Evolutionary conservation across 2,113 vertebrate genomes (phyloP), one percentile per base, ranked within the genome.

Genomic region (Pelodiscus sinensis): DNA sequence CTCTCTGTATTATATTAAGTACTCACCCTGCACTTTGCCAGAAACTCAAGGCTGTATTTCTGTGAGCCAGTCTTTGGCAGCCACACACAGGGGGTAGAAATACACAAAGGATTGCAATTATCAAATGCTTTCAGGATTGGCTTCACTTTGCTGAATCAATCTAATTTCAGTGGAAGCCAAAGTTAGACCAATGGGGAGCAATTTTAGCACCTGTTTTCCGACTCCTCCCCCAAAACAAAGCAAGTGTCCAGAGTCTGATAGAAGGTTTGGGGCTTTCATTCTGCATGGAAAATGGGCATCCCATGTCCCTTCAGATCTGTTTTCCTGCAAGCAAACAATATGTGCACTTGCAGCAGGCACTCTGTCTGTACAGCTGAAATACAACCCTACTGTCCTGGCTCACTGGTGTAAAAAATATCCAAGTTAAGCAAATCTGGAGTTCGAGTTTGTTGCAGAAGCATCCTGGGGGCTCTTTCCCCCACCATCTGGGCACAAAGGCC

Each of bases 131-230:
- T 35, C 51, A 58, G 0, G 2, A 58, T 79, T 1, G 14, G 51
- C 62, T 82, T 88, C 52, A 29, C 73, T 51, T 44, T 84, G 85
- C 52, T 92, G 73, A 94, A 93, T 92, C 65, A 87, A 81, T 86
- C 90, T 58, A 10, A 1, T 12, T 90, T 85, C 55, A 79, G 44
- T 58, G 35, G 58, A 9, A 91, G 52, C 62, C 51, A 85, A 81
- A 80, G 73, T 35, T 35, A 10, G 27, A 62, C 52, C 83, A 14
- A 73, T 1, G 15, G 81, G 92, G 81, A 79, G 57, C 54, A 86
- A 82, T 1, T 84, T 81, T 90, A 80, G 52, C 81, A 81, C 85
- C 29, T 85, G 77, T 3, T 60, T 89, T 73, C 62, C 31, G 4
- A 31, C 8, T 77, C 58, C 55, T 58, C 65, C 81, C 55, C 14